Percentiles rank a stretch among this genome's conserved stretches.
Conservation (phyloP, 2,888 invertebrate genomes). For the Euzophera pinguis region DNA sequence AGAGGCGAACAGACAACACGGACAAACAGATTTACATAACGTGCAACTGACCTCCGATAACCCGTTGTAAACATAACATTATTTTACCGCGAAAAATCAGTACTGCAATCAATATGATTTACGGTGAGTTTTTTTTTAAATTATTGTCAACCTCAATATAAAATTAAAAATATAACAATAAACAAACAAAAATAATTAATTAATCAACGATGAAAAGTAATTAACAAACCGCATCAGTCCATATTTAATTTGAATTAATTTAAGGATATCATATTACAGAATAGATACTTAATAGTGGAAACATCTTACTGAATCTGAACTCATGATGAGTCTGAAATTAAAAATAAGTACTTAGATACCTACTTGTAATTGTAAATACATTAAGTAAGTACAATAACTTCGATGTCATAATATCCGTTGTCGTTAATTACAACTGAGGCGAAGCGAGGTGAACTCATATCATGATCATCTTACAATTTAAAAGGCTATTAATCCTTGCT, state of each 20-base stretch:
- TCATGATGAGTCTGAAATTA: too few relatives aligned
- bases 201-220: too few relatives aligned
- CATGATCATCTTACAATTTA: neutral
- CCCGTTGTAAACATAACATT: neutral
- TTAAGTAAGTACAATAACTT: too few relatives aligned
- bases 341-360: too few relatives aligned
- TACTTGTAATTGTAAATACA: too few relatives aligned
- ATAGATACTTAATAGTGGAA: too few relatives aligned
- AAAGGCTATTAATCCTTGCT: neutral
- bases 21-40: neutral
- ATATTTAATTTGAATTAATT: too few relatives aligned
- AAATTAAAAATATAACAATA: neutral
- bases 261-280: too few relatives aligned
- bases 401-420: too few relatives aligned
- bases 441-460: neutral
- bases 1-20: neutral
- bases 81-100: neutral
- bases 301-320: too few relatives aligned
- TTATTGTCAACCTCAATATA: neutral
- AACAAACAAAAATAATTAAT: too few relatives aligned
- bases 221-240: too few relatives aligned
- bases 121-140: conserved; percentile 7
- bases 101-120: conserved; percentile 3
- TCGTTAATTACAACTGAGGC: conserved; percentile 5
- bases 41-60: neutral